Base-by-base conservation (phyloP, 2,888 invertebrate genomes). In the Spatulosminthurus flaviceps region DNA sequence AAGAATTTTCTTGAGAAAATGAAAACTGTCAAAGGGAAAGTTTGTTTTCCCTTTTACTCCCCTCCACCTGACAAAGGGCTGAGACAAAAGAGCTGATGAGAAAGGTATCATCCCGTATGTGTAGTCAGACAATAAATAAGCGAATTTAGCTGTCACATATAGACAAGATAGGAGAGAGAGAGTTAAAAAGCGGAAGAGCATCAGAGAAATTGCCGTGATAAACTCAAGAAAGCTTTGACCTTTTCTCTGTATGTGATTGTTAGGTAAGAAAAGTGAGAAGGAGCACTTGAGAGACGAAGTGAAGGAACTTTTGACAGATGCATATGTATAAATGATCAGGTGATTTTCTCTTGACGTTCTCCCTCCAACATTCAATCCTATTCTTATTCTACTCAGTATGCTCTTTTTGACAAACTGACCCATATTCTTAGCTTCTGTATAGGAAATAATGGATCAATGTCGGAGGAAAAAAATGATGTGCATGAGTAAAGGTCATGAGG, bases 1-100 rank as follows among this genome's bases (percentile, higher is more conserved):
- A n/a, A 13, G 67, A 29, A 29, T 69, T 69, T 69, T 41, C 22
- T 21, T 70, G 34, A 21, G 41, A 41, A 70, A 21, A 21, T 41
- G 70, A 70, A 70, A 41, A 41, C 70, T 70, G 70, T 70, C 41
- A 41, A 34, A 70, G n/a, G 19, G 70, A 70, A 70, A 70, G 70
- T 70, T 70, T 70, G 41, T 70, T 70, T 70, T 70, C 19, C 70
- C 22, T 70, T 34, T 19, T 70, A 16, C 16, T 13, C 9, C 16
- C 16, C 5, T 19, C 51, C 5, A 51, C 16, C 19, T 51, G 51
- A 19, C 7, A 9, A 41, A 13, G 13, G n/a, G 16, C n/a, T 5
- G 51, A 51, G n/a, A 64, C 9, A 16, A 26, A 26, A 64, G 64
- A 21, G 2, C 64, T 26, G 64, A 64, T 26, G 64, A n/a, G n/a